Conservation (phyloP, 2,888 invertebrate genomes). For the Copidosoma aretas region DNA sequence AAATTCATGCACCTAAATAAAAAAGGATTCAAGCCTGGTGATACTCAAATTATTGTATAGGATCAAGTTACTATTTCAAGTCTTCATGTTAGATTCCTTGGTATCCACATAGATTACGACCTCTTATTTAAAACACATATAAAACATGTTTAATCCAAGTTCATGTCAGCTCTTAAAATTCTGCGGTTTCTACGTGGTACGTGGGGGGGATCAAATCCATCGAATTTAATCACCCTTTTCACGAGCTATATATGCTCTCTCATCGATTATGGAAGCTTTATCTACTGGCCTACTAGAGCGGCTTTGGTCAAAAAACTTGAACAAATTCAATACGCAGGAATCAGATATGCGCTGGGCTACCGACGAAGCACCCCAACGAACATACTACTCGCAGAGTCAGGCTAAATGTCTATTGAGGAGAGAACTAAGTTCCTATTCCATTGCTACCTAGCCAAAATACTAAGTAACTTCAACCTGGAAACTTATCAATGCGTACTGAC, state of each 20-base stretch:
- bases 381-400: slow-evolving; percentile 4
- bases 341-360: slow-evolving; percentile 5
- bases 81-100: no score
- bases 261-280: slow-evolving; percentile 10
- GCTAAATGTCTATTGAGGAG: neutral
- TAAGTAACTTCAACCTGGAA: neutral
- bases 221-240: neutral
- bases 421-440: neutral
- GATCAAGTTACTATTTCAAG: neutral
- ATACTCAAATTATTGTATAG: neutral
- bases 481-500: neutral
- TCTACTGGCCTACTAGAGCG: slow-evolving; percentile 7
- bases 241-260: slow-evolving; percentile 4
- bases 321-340: slow-evolving; percentile 7
- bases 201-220: neutral
- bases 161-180: neutral
- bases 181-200: neutral
- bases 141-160: neutral
- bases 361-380: slow-evolving; percentile 9
- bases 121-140: neutral
- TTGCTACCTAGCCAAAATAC: slow-evolving; percentile 4
- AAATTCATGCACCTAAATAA: neutral
- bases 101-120: neutral
- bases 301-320: neutral
- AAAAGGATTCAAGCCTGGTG: neutral